Base-by-base conservation (phyloP, 1,140 invertebrate species). In the Hyphantria cunea region DNA sequence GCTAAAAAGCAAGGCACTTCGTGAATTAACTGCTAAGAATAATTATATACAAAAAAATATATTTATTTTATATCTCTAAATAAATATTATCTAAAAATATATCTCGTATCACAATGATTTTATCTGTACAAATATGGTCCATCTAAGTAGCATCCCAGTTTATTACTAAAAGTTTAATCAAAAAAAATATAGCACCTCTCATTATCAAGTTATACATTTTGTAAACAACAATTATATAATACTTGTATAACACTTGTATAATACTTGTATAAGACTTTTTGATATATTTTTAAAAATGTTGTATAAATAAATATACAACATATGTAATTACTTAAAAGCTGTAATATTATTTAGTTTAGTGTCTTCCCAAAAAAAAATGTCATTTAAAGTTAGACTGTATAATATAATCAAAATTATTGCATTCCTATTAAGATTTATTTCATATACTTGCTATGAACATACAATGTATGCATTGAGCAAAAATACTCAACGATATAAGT, bases 61-160 rank as follows among this genome's bases (percentile, higher is more conserved):
- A 62, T 55, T 66, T 48, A 64, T 51, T 67, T 58, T 63, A 48
- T 71, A 69, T 72, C 72, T 68, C 61, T 68, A 62, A 66, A 80
- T 80, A 80, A 80, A 81, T 72, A 75, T 76, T 58, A 58, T 85
- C 78, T 85, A 82, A 83, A 85, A 83, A 83, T 83, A 85, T 84
- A 78, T 74, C 72, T 62, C 34, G 63, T 84, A 84, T 86, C 84
- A 86, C 84, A 86, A 75, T 61, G 25, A 52, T 39, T 51, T 59
- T 74, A n/a, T 80, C 54, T 74, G 59, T 74, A 72, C 76, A 73
- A 75, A 66, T 73, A 74, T 72, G 80, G 78, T 83, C 80, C 78
- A 69, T 70, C 52, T 78, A 63, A 51, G 50, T 59, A 71, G 49
- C 63, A 72, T 69, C 64, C 65, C 64, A 71, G 65, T 69, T 70